phyloP scores from a whole-genome alignment of 2,888 invertebrate genomes.

The Choristoneura rosaceana region DNA sequence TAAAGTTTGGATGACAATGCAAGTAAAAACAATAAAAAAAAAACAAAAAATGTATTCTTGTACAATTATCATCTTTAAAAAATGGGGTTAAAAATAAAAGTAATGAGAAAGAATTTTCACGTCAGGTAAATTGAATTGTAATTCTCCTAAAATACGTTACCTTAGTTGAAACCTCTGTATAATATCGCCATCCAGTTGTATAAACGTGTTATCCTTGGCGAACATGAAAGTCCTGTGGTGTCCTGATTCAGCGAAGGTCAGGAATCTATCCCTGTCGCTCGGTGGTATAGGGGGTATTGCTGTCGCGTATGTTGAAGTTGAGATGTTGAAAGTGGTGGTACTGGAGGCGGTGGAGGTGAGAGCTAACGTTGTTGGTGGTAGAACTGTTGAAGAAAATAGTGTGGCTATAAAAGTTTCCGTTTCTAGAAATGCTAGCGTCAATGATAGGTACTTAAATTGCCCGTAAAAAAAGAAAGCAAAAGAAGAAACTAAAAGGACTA shows the following conservation, averaged over 20 bases:
- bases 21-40: too few species aligned
- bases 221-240: slow-evolving; percentile 96
- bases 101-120: background rate
- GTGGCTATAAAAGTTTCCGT: background rate
- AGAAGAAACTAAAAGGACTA: too few species aligned
- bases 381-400: slow-evolving; percentile 54
- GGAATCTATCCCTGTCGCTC: slow-evolving; percentile 90
- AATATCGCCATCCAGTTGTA: slow-evolving; percentile 95
- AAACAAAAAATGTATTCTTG: too few species aligned
- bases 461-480: too few species aligned
- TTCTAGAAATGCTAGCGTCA: too few species aligned
- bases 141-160: slow-evolving; percentile 74
- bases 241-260: slow-evolving; percentile 94
- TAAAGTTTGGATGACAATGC: too few species aligned
- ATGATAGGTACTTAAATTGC: too few species aligned
- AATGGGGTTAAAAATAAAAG: background rate
- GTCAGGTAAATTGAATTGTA: background rate
- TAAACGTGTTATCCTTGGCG: slow-evolving; percentile 95
- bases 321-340: slow-evolving; percentile 78
- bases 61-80: background rate
- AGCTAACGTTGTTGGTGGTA: slow-evolving; percentile 69
- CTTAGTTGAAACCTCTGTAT: slow-evolving; percentile 95
- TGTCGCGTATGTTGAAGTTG: slow-evolving; percentile 75
- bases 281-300: slow-evolving; percentile 88
- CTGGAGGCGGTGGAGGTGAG: slow-evolving; percentile 58